phyloP scores from a whole-genome alignment of 2,113 vertebrate genomes.

The Phodopus roborovskii region DNA sequence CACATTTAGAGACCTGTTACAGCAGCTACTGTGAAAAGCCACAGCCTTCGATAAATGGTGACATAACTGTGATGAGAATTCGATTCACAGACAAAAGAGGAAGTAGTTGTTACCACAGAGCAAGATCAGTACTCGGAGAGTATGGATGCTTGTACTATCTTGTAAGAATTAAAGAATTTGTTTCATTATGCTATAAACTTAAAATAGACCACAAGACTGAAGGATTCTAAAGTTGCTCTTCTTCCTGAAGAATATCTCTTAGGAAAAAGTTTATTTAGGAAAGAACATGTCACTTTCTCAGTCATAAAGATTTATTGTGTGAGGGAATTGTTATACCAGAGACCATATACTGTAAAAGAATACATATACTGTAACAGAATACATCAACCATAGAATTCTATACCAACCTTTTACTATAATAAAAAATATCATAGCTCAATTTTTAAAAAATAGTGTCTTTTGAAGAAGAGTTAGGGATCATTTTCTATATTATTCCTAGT shows the following conservation, averaged over 20 bases:
- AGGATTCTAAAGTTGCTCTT: slow-evolving; percentile 47
- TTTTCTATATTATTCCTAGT: slow-evolving; percentile 24
- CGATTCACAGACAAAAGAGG: background rate
- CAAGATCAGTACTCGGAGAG: background rate
- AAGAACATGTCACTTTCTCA: slow-evolving; percentile 37
- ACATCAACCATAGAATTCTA: slow-evolving; percentile 65
- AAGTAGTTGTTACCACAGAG: background rate
- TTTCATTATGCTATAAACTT: background rate
- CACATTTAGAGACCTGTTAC: background rate
- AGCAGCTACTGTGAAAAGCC: background rate
- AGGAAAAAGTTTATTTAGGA: slow-evolving; percentile 64
- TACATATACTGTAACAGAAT: slow-evolving; percentile 59
- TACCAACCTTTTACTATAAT: slow-evolving; percentile 64
- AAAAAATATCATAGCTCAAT: slow-evolving; percentile 66
- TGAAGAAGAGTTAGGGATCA: slow-evolving; percentile 37
- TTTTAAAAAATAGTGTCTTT: slow-evolving; percentile 42
- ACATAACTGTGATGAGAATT: background rate
- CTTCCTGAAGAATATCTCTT: slow-evolving; percentile 50
- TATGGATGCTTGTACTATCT: background rate
- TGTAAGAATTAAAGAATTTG: background rate
- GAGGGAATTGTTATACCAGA: slow-evolving; percentile 67
- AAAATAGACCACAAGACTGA: background rate
- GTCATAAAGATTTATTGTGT: slow-evolving; percentile 73
- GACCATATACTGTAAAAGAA: slow-evolving; percentile 50
- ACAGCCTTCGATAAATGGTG: background rate